Evolutionary conservation across 2,797 vertebrate species (phyloP).

Genomic region (Enoplosus armatus): DNA sequence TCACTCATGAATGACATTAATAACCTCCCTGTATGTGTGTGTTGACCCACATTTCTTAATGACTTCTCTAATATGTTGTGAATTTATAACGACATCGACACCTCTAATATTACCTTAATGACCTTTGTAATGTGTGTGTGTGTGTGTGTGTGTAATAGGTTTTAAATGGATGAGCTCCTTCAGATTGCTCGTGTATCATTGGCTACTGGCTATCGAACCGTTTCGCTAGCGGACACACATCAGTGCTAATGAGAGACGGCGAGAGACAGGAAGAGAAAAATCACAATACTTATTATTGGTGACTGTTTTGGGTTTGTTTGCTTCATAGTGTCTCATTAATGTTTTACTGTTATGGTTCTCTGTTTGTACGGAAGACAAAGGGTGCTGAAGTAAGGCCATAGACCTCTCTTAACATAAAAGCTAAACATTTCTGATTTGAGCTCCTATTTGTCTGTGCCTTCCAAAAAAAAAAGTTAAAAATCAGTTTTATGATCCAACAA

Average conservation of each 20-base stretch:
- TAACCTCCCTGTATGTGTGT: slow-evolving; percentile 22
- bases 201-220: slow-evolving; percentile 25
- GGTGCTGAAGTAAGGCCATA: background rate
- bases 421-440: no score
- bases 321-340: background rate
- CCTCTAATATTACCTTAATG: slow-evolving; percentile 59
- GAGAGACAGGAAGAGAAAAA: background rate
- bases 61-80: slow-evolving; percentile 57
- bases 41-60: slow-evolving; percentile 63
- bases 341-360: background rate
- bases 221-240: slow-evolving; percentile 16
- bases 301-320: slow-evolving; percentile 30
- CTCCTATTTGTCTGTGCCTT: no score
- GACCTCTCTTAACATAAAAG: no score
- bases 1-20: slow-evolving; percentile 55
- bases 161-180: slow-evolving; percentile 54
- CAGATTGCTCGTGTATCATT: slow-evolving; percentile 12
- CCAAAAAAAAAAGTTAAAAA: no score
- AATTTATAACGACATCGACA: slow-evolving; percentile 61
- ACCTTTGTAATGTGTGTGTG: slow-evolving; percentile 44
- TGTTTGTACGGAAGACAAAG: background rate
- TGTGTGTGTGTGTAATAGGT: slow-evolving; percentile 36
- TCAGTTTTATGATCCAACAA: no score
- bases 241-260: slow-evolving; percentile 15
- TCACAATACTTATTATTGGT: background rate